Conservation (phyloP, 64 coral and sea anemone species). For the Dendronephthya gigantea region DNA sequence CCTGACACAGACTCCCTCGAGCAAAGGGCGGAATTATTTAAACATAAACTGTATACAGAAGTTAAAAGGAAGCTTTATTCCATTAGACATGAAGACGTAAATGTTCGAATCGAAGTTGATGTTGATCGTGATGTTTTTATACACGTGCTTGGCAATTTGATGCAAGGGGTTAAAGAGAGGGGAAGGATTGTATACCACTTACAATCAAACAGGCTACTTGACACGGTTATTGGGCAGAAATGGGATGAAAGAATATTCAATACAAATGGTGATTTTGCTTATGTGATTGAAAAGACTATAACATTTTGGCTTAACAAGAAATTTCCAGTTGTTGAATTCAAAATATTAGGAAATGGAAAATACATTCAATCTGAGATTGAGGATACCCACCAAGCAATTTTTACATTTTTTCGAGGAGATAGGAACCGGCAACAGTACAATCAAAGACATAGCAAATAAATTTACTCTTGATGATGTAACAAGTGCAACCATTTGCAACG, state of each 20-base stretch:
- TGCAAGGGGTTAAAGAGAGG: background rate
- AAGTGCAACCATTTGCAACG: too few relatives aligned
- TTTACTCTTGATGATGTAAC: too few relatives aligned
- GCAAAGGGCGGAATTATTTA: background rate
- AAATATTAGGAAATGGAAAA: background rate
- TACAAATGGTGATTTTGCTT: conserved; percentile 40
- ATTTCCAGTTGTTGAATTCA: background rate
- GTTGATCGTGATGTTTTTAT: background rate
- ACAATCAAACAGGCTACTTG: background rate
- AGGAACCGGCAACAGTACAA: too few relatives aligned
- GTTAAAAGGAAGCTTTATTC: background rate
- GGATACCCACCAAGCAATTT: too few relatives aligned
- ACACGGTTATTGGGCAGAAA: background rate
- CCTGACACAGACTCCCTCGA: background rate
- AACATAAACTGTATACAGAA: background rate
- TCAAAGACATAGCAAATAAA: too few relatives aligned
- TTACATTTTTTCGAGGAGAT: too few relatives aligned
- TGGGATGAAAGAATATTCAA: conserved; percentile 31
- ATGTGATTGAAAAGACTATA: conserved; percentile 32
- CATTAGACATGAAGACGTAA: background rate
- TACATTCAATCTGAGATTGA: background rate
- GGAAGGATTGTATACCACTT: background rate
- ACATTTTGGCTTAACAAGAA: conserved; percentile 24
- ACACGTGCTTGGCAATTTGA: background rate
- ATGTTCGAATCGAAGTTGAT: background rate